Conservation (phyloP, 2,113 vertebrate species). For the Myocastor coypus region DNA sequence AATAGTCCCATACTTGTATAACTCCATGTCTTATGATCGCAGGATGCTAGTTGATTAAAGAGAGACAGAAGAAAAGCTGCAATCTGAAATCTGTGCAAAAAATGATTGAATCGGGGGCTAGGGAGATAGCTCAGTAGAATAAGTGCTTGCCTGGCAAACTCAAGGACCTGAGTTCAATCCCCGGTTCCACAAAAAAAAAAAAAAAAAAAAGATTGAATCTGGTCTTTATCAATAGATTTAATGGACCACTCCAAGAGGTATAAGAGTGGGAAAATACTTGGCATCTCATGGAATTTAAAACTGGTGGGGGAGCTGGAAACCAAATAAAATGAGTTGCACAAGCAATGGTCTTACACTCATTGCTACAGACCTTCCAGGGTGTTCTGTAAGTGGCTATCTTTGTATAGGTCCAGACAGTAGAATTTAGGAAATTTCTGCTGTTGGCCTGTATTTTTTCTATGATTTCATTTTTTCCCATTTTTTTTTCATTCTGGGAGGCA, state of each 20-base stretch:
- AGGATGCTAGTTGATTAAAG: constrained; percentile 39
- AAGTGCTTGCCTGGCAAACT: no score
- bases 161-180: no score
- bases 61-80: not conserved
- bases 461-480: no score
- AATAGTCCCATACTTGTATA: not conserved
- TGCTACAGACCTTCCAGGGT: not conserved
- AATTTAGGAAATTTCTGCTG: not conserved
- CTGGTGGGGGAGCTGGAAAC: constrained; percentile 1
- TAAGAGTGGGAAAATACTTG: not conserved
- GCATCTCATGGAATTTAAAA: constrained; percentile 37
- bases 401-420: not conserved
- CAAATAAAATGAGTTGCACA: constrained; percentile 22
- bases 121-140: no score
- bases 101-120: constrained; percentile 45
- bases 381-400: not conserved
- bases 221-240: constrained; percentile 61
- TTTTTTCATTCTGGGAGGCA: not conserved
- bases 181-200: no score
- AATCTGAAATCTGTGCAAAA: constrained; percentile 38
- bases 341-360: constrained; percentile 43
- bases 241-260: constrained; percentile 3
- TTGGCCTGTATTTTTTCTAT: no score
- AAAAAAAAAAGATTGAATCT: constrained; percentile 46
- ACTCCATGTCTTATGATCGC: not conserved